Conservation (phyloP, 2,888 invertebrate species). For the Phalera bucephala region DNA sequence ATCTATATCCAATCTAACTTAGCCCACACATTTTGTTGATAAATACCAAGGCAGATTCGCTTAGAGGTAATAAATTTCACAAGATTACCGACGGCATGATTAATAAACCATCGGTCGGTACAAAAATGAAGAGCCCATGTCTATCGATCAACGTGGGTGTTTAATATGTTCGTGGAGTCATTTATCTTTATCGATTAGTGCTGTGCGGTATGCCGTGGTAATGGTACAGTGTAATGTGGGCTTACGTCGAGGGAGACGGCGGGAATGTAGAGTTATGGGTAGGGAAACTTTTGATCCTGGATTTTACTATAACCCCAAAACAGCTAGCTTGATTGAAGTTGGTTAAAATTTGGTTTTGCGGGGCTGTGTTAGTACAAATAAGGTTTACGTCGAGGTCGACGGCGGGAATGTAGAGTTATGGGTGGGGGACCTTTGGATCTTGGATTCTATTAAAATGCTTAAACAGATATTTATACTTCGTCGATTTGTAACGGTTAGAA, state of each 20-base stretch:
- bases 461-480: too few species aligned
- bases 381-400: conserved; percentile 25
- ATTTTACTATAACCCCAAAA: too few species aligned
- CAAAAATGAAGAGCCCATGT: conserved; percentile 72
- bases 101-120: conserved; percentile 63
- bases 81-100: conserved; percentile 74
- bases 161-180: conserved; percentile 71
- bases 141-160: conserved; percentile 80
- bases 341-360: too few species aligned
- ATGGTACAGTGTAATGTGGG: conserved; percentile 53
- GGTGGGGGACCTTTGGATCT: neutral
- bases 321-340: too few species aligned
- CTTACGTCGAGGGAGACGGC: conserved; percentile 22
- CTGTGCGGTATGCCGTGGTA: conserved; percentile 45
- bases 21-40: conserved; percentile 80
- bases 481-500: too few species aligned
- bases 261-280: conserved; percentile 2
- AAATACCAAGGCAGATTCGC: conserved; percentile 77
- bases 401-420: conserved; percentile 4
- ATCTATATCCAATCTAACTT: conserved; percentile 19
- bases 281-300: too few species aligned
- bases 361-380: too few species aligned
- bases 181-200: conserved; percentile 72
- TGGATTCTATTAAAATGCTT: too few species aligned
- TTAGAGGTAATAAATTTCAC: conserved; percentile 81